phyloP scores from a whole-genome alignment of 1,140 invertebrate genomes.

The Acromyrmex echinatior region DNA sequence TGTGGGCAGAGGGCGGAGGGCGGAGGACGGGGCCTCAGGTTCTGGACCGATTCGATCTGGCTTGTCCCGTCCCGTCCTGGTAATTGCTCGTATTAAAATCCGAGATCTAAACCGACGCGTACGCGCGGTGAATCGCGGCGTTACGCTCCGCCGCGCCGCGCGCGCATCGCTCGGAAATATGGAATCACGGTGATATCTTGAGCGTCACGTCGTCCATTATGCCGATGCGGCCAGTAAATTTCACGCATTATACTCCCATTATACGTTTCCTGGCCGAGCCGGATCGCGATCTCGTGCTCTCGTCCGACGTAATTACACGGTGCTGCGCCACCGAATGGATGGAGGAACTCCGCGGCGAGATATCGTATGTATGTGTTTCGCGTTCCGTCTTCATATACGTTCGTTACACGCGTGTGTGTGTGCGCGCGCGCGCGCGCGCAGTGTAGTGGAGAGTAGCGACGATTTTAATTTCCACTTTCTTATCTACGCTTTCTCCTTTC shows the following conservation, averaged over 20 bases:
- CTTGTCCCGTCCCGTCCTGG: conserved; percentile 7
- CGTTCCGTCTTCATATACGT: too few relatives aligned
- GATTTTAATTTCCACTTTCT: conserved; percentile 72
- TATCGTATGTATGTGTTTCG: background rate
- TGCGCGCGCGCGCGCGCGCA: too few relatives aligned
- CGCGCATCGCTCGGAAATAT: conserved; percentile 73
- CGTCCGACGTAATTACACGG: conserved; percentile 75
- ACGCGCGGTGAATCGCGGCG: conserved; percentile 29
- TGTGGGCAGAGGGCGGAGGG: background rate
- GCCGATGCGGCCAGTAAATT: conserved; percentile 77
- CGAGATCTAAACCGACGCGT: conserved; percentile 19
- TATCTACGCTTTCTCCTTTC: conserved; percentile 31
- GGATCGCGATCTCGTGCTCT: conserved; percentile 74
- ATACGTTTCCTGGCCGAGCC: conserved; percentile 75
- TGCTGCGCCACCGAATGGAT: conserved; percentile 67
- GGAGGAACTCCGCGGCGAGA: conserved; percentile 37
- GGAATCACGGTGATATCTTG: conserved; percentile 77
- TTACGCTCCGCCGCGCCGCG: conserved; percentile 38
- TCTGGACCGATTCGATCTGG: conserved; percentile 9
- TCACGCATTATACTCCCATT: conserved; percentile 78
- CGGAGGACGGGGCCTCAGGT: background rate
- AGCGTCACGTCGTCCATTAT: conserved; percentile 77
- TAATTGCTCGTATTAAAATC: conserved; percentile 70
- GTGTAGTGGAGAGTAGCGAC: conserved; percentile 36
- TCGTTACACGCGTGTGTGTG: too few relatives aligned